Conservation (phyloP, 2,113 vertebrate species). For the Tenebrosternarchus preto region DNA sequence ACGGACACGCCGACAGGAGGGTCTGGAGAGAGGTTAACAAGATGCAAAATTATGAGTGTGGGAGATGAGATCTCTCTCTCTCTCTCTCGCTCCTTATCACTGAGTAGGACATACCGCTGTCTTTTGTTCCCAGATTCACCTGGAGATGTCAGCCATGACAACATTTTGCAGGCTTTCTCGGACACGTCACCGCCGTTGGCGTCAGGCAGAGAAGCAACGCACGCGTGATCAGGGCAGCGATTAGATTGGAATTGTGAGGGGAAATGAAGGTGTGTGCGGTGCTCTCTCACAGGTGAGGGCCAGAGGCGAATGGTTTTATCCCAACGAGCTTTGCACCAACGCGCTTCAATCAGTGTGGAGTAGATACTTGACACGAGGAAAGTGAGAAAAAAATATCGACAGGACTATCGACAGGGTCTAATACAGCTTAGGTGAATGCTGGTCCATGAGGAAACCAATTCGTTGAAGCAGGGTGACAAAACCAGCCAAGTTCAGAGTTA, state of each 20-base stretch:
- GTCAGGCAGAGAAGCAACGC: not conserved
- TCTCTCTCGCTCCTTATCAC: not conserved
- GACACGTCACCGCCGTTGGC: not conserved
- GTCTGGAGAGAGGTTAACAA: constrained; percentile 52
- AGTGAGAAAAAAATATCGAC: not conserved
- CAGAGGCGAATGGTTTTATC: not conserved
- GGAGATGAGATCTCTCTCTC: constrained; percentile 9
- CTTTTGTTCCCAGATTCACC: not conserved
- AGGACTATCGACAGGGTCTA: constrained; percentile 3
- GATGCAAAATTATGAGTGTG: constrained; percentile 54
- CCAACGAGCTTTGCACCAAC: constrained; percentile 1
- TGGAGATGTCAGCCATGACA: constrained; percentile 20
- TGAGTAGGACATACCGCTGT: not conserved
- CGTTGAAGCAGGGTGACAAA: not conserved
- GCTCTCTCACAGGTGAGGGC: constrained; percentile 5
- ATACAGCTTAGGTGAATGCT: not conserved
- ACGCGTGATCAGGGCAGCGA: not conserved
- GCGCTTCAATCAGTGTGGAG: constrained; percentile 21
- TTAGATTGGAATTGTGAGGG: constrained; percentile 8
- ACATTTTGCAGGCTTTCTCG: constrained; percentile 13
- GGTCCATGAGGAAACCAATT: not conserved
- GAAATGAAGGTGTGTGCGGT: constrained; percentile 16
- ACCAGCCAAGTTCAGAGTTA: not conserved
- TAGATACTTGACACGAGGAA: not conserved
- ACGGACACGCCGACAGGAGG: constrained; percentile 48